These are phyloP conservation scores for Buphagus erythrorhynchus DNA, from an alignment of 2,797 vertebrate species.

Conservation along the genomic window DNA sequence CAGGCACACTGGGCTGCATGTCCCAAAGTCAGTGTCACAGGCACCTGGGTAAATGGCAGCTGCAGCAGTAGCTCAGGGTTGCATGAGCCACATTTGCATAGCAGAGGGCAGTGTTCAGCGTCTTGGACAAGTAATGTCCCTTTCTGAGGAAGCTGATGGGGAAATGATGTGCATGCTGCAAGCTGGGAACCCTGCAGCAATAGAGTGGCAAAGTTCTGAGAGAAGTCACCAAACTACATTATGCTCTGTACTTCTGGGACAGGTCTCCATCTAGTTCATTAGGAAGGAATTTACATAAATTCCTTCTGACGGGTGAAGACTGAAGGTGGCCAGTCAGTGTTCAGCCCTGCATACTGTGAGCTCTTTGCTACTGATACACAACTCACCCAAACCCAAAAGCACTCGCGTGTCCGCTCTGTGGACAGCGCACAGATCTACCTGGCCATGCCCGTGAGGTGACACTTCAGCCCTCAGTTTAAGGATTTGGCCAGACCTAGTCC, in stretches of 20 bases:
- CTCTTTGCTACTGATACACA: not conserved
- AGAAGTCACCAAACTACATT: not conserved
- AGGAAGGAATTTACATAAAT: not conserved
- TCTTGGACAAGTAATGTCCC: not conserved
- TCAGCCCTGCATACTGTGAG: rapidly evolving
- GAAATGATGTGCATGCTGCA: not conserved
- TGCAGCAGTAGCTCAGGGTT: not conserved
- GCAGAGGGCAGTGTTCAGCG: conserved; percentile 21
- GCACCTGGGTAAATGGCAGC: not conserved
- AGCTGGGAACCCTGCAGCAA: not conserved
- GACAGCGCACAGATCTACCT: not conserved
- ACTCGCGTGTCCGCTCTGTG: rapidly evolving
- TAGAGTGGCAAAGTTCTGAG: not conserved
- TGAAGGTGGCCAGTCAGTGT: not conserved
- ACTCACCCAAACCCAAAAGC: not conserved
- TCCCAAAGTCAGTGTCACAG: not conserved
- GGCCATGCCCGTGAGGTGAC: not conserved
- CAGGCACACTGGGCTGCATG: rapidly evolving
- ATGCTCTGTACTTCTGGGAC: not conserved
- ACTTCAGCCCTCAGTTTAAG: not conserved
- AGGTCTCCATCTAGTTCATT: not conserved
- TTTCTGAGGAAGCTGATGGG: not conserved
- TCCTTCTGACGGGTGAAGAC: not conserved
- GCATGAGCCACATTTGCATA: not conserved
- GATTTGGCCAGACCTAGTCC: not conserved